Base-by-base conservation (phyloP, 2,888 invertebrate species). In the Shargacucullia verbasci region DNA sequence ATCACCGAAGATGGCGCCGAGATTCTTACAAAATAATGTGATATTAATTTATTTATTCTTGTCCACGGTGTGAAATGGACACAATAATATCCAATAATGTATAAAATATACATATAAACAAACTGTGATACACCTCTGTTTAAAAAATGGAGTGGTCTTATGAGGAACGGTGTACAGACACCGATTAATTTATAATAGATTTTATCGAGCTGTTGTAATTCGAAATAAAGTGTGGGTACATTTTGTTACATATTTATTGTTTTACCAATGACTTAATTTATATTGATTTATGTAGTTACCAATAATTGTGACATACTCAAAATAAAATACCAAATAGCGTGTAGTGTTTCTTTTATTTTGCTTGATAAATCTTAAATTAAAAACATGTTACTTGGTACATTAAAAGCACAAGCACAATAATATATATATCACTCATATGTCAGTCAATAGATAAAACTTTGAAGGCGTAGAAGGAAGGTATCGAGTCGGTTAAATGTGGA, bases 1-100 rank as follows among this genome's bases (percentile, higher is more conserved):
- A 96, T 99, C 31, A 98, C 98, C 0, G 94, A 96, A 4, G 78
- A 92, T 61, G 98, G 98, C 0, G 95, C 92, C 27, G 97, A 98
- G 81, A 95, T 99, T 64, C 94, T 99, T 12, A 99, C 99, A 3
- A 75, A 80, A 77, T 75, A 59, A 71, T 48, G 44, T 65, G 48
- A 53, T 62, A 46, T 15, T 38, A 15, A 52, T 46, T 50, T 37
- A 59, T 50, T 58, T 39, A n/a, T 61, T 11, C 15, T 29, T 39
- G n/a, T 34, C 38, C 8, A 40, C 25, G 50, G 20, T 20, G 39
- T 25, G 9, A 13, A 46, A 34, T 50, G 37, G 9, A 37, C 37
- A 20, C 27, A 40, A 11, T 13, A 12, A 10, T 27, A 41, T 13
- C 27, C 29, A 11, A n/a, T 12, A 25, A 20, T 40, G 11, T 25